phyloP scores from a whole-genome alignment of 2,888 invertebrate species.

The Caenorhabditis sp. region DNA sequence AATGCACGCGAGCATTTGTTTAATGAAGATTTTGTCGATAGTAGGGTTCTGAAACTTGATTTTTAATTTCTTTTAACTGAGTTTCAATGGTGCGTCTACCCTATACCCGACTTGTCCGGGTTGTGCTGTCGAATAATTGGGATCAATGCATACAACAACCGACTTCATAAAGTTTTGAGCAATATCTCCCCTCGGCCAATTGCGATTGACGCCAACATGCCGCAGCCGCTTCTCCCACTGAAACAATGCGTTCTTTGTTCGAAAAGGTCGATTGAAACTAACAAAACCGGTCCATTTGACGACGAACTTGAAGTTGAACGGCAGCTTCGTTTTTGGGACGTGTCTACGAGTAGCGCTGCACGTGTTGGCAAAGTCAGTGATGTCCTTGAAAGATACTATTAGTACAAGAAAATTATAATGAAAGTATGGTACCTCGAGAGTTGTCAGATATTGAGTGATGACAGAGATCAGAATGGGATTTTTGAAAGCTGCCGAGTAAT shows the following conservation, averaged over 20 bases:
- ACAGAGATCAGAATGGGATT: background rate
- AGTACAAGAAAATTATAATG: background rate
- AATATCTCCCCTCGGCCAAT: background rate
- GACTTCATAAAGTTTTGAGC: background rate
- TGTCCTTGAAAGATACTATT: background rate
- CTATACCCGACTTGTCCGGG: background rate
- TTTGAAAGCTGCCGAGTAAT: too few species aligned
- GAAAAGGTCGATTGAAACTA: too few species aligned
- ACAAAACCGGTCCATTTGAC: background rate
- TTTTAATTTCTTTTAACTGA: background rate
- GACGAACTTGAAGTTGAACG: background rate
- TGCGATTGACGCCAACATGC: background rate
- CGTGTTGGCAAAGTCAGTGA: constrained; percentile 1
- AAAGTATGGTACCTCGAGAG: background rate
- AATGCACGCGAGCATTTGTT: background rate
- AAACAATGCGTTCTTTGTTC: too few species aligned
- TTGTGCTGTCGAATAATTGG: background rate
- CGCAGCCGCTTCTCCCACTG: background rate
- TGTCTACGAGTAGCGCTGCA: background rate
- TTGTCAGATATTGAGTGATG: background rate
- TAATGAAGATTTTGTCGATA: background rate
- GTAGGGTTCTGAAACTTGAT: background rate
- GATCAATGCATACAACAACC: background rate
- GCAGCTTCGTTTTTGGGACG: background rate
- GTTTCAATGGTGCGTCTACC: background rate